Percentiles rank a stretch among this genome's conserved stretches.
Conservation (phyloP, 2,797 vertebrate genomes). For the Glyptemys insculpta region DNA sequence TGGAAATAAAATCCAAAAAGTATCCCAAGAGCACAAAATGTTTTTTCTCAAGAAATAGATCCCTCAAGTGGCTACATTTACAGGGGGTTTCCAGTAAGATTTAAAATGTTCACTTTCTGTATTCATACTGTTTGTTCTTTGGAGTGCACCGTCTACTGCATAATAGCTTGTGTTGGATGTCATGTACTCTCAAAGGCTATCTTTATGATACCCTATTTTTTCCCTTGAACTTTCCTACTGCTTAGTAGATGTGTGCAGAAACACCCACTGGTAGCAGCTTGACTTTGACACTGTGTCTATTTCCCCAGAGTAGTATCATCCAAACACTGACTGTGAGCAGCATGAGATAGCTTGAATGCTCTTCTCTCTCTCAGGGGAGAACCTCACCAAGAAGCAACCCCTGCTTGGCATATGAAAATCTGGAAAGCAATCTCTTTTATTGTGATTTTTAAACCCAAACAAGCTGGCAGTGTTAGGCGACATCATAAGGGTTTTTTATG, state of each 20-base stretch:
- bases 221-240: conserved; percentile 69
- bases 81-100: conserved; percentile 72
- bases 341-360: conserved; percentile 43
- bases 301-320: conserved; percentile 73
- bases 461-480: conserved; percentile 59
- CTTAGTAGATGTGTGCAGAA: conserved; percentile 64
- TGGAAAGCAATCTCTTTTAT: conserved; percentile 63
- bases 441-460: conserved; percentile 56
- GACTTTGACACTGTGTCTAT: conserved; percentile 73
- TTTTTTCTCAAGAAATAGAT: conserved; percentile 79
- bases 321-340: conserved; percentile 62
- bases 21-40: conserved; percentile 68
- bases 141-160: conserved; percentile 13
- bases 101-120: conserved; percentile 69
- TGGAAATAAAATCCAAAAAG: conserved; percentile 77
- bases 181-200: conserved; percentile 59
- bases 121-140: conserved; percentile 61
- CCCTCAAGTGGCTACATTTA: conserved; percentile 82
- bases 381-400: conserved; percentile 58
- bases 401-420: conserved; percentile 69
- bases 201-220: conserved; percentile 58
- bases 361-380: conserved; percentile 68
- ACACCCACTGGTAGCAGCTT: conserved; percentile 77
- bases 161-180: conserved; percentile 52
- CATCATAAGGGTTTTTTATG: conserved; percentile 65